phyloP scores from a whole-genome alignment of 1,140 invertebrate genomes.

The Centruroides sculpturatus region DNA sequence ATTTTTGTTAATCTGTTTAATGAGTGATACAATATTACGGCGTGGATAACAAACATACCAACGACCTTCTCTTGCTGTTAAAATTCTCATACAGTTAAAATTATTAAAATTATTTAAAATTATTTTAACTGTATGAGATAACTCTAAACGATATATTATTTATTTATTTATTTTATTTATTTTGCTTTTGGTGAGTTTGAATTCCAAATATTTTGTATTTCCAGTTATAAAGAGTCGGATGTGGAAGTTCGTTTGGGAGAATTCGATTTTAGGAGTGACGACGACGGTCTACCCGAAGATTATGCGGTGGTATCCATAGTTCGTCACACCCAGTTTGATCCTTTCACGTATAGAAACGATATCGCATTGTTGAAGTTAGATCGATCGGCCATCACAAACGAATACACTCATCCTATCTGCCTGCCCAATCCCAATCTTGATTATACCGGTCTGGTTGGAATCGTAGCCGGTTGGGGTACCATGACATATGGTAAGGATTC shows the following conservation, averaged over 20 bases:
- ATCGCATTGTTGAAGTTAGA: constrained; percentile 58
- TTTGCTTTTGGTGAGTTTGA: background rate
- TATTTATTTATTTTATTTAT: too few species aligned
- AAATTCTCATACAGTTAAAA: too few species aligned
- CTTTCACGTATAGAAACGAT: constrained; percentile 62
- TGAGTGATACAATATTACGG: too few species aligned
- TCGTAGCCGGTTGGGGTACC: too few species aligned
- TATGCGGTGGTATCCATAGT: constrained; percentile 49
- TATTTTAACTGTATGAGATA: too few species aligned
- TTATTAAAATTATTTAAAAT: too few species aligned
- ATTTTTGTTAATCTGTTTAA: too few species aligned
- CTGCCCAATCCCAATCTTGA: constrained; percentile 33
- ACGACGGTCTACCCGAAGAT: constrained; percentile 47
- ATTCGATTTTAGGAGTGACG: constrained; percentile 49
- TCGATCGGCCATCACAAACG: constrained; percentile 41
- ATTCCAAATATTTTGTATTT: background rate
- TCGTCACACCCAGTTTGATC: constrained; percentile 60
- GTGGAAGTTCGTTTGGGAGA: constrained; percentile 60
- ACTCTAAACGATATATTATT: too few species aligned
- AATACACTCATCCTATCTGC: constrained; percentile 61
- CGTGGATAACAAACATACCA: too few species aligned
- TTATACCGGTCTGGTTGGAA: too few species aligned
- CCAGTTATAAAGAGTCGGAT: constrained; percentile 37
- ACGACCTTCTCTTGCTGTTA: too few species aligned
- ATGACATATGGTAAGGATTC: too few species aligned